Evolutionary conservation across 1,140 invertebrate species (phyloP).

Genomic region (Drosophila varians): DNA sequence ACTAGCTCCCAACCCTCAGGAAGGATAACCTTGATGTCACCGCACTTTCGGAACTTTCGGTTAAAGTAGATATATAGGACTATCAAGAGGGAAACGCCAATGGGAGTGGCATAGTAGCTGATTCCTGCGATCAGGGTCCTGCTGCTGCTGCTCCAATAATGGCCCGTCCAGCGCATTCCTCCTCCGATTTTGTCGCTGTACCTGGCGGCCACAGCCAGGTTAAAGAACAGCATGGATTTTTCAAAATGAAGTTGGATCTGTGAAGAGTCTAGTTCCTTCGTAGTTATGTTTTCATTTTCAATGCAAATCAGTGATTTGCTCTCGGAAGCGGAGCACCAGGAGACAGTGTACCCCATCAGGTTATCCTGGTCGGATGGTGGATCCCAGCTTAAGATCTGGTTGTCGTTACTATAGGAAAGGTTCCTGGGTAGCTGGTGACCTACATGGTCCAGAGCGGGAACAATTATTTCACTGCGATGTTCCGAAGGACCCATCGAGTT

Average conservation of each 20-base stretch:
- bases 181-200: not conserved
- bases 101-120: not conserved
- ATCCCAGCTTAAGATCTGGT: not conserved
- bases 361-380: not conserved
- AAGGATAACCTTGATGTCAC: not conserved
- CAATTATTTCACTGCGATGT: too few relatives aligned
- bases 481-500: too few relatives aligned
- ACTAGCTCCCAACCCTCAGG: not conserved
- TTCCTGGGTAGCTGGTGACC: not conserved
- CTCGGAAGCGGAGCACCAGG: not conserved
- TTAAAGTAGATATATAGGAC: not conserved
- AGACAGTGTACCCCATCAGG: not conserved
- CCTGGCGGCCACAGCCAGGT: not conserved
- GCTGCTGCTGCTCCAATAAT: too few relatives aligned
- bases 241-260: not conserved
- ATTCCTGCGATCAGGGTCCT: not conserved
- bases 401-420: not conserved
- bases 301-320: slow-evolving; percentile 1
- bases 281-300: not conserved
- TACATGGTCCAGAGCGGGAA: too few relatives aligned
- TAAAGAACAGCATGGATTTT: not conserved
- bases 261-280: not conserved
- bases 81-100: not conserved
- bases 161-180: not conserved
- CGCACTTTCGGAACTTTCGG: not conserved